These are phyloP conservation scores for Crioceris asparagi DNA, from an alignment of 2,888 invertebrate species.

Conservation along the genomic window DNA sequence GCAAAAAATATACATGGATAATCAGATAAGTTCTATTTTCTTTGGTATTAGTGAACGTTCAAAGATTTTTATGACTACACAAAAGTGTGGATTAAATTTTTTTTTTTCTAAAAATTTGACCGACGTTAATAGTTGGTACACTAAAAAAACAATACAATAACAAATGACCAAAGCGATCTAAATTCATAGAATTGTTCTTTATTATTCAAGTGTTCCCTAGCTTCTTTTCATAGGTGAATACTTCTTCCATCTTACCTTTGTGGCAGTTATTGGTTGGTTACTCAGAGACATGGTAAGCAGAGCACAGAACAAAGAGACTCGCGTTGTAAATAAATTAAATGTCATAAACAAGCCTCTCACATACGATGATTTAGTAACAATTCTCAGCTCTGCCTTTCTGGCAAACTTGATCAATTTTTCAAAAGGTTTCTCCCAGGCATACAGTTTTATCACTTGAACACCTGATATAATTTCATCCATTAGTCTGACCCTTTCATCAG, in stretches of 20 bases:
- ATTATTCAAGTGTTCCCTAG: no score
- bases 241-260: conserved; percentile 42
- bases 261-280: conserved; percentile 58
- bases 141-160: no score
- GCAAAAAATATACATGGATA: no score
- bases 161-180: no score
- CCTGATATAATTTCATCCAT: conserved; percentile 94
- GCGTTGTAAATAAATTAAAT: conserved; percentile 70
- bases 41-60: no score
- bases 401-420: conserved; percentile 49
- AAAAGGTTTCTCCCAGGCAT: conserved; percentile 65
- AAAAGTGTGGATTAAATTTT: no score
- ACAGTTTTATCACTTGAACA: conserved; percentile 78
- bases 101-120: no score
- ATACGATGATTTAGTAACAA: conserved; percentile 51
- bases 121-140: no score
- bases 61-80: no score
- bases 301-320: conserved; percentile 66
- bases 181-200: no score
- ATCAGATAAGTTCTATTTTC: no score
- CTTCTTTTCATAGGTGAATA: no score
- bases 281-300: conserved; percentile 57
- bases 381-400: conserved; percentile 44
- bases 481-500: conserved; percentile 80
- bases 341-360: conserved; percentile 59